Evolutionary conservation across 2,113 vertebrate genomes (phyloP).

Genomic region (Tonatia bakeri): DNA sequence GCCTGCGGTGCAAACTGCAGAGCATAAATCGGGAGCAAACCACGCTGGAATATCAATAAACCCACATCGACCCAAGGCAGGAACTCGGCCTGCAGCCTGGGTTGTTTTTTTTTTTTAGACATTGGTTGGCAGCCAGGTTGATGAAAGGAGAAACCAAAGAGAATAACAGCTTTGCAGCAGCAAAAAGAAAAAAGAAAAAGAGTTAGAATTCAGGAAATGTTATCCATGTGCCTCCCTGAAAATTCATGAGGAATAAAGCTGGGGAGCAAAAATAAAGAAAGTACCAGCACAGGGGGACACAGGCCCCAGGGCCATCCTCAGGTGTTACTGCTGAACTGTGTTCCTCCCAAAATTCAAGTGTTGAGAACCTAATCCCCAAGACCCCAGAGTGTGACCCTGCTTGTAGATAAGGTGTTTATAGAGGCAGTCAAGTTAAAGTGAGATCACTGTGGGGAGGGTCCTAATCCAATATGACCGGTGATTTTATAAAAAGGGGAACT

Average conservation of each 20-base stretch:
- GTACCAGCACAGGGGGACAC: neutral
- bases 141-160: slow-evolving; percentile 83
- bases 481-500: neutral
- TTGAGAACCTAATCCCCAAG: neutral
- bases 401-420: neutral
- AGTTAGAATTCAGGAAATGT: slow-evolving; percentile 57
- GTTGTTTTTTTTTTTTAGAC: slow-evolving; percentile 70
- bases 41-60: slow-evolving; percentile 79
- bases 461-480: neutral
- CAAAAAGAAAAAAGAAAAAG: neutral
- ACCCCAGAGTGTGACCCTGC: neutral
- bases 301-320: neutral
- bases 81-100: slow-evolving; percentile 66
- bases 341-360: neutral
- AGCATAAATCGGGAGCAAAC: slow-evolving; percentile 68
- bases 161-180: slow-evolving; percentile 75
- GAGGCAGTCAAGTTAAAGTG: neutral
- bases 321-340: neutral
- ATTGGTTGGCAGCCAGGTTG: slow-evolving; percentile 81
- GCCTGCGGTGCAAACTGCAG: slow-evolving; percentile 67
- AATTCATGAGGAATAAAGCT: slow-evolving; percentile 2
- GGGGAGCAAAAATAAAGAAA: neutral
- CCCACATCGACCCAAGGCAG: slow-evolving; percentile 73
- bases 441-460: neutral
- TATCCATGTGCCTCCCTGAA: slow-evolving; percentile 25